Base-by-base conservation (phyloP, 2,888 invertebrate genomes). In the Cheilosia urbana region DNA sequence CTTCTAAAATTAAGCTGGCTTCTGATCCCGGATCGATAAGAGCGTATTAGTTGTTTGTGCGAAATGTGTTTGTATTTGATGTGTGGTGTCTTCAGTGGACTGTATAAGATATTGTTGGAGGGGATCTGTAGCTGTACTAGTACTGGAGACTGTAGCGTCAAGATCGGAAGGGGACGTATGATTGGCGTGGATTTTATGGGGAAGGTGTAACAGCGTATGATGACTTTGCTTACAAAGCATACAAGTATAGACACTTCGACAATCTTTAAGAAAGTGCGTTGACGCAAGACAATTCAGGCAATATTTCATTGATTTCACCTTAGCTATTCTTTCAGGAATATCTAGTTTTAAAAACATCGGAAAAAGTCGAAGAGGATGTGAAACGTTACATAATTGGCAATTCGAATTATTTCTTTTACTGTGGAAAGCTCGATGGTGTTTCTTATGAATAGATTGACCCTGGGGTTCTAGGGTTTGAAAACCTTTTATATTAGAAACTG, bases 1-100 rank as follows among this genome's bases (percentile, higher is more conserved):
- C 40, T n/a, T 66, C 37, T 11, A 45, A 42, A 34, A 68, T 30
- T n/a, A 68, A 66, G 9, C 37, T 40, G 9, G 40, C 45, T 30
- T 68, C 55, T 57, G 68, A 57, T 5, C 55, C 55, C 13, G 58
- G 47, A 60, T 51, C 49, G 2, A 71, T 19, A 57, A 69, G 30
- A 5, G 51, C 58, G 21, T 40, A 4, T 40, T 40, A 15, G n/a
- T n/a, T n/a, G 11, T 40, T 40, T 15, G 15, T 1, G 49, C 19
- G 7, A 49, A 17, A 45, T 17, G 45, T 1, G 17, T 4, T 17
- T 45, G 9, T 4, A 42, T n/a, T 42, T 42, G 42, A 42, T 42
- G 42, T 42, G 4, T 2, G 3, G 19, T 19, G 11, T 4, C 19
- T 9, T 34, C 34, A n/a, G 55, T 6, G 17, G n/a, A 17, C 13